Base-by-base conservation (phyloP, 2,888 invertebrate species). In the Caenorhabditis sp. region DNA sequence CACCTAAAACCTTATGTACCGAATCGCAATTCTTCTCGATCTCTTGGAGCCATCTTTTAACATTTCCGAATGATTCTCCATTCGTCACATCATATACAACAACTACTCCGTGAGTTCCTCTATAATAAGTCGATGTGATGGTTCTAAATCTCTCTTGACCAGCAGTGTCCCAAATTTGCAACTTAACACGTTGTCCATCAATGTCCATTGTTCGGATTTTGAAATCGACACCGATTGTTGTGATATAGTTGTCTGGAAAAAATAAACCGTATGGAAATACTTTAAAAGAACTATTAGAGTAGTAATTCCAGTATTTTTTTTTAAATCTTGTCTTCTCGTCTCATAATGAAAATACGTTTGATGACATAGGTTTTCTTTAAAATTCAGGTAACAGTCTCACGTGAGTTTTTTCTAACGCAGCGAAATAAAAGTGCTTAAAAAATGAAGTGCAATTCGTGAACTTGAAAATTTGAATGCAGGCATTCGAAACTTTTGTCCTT, bases 151-250 rank as follows among this genome's bases (percentile, higher is more conserved):
- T 91, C 90, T 97, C 96, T 90, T 97, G 96, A 0, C 96, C 96
- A 69, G 96, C 95, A 43, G 96, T 96, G 90, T 96, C 96, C 84
- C 81, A 83, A 26, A 81, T 81, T 60, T 81, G 90, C 69, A 90
- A 85, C 72, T 90, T 90, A 1, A 90, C 89, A 59, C 89, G 86
- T 78, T 90, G 89, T 17, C 89, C 89, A 70, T 89, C 88, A 8
- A 90, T 87, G 31, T 80, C 84, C 52, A 99, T 93, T 78, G 97
- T 99, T 88, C 97, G 92, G 89, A 99, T 99, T 92, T 99, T 99
- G 90, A 99, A 99, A 91, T 99, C 99, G 63, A 99, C 99, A 77
- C 99, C 99, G 89, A 99, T 99, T 59, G 99, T 99, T 70, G 97
- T 99, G 88, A 99, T 99, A 89, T 91, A 91, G 76, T 90, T 90